phyloP scores from a whole-genome alignment of 1,140 invertebrate species.

The Acromyrmex charruanus region DNA sequence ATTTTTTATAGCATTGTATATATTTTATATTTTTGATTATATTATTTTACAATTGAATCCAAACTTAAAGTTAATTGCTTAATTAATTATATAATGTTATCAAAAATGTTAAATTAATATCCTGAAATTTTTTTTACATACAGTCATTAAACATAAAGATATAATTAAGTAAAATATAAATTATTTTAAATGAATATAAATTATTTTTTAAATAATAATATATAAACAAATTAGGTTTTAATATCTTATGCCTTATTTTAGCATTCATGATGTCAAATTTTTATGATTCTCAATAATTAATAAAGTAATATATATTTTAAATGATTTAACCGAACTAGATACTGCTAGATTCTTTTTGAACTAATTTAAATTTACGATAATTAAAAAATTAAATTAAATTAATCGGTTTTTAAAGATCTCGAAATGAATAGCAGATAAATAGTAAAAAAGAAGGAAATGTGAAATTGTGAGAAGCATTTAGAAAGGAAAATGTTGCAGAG shows the following conservation, averaged over 20 bases:
- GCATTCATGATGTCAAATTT: neutral
- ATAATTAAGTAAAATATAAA: neutral
- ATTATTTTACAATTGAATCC: neutral
- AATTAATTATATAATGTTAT: neutral
- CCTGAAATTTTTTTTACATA: neutral
- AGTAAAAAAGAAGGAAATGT: conserved; percentile 4
- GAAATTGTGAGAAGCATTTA: conserved; percentile 26
- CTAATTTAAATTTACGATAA: conserved; percentile 77
- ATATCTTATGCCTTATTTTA: neutral
- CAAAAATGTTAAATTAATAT: neutral
- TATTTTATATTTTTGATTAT: neutral
- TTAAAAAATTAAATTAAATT: conserved; percentile 78
- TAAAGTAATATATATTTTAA: neutral
- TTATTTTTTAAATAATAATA: neutral
- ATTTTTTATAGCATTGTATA: neutral
- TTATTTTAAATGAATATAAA: neutral
- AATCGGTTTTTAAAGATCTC: conserved; percentile 49
- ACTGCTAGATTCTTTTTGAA: conserved; percentile 46
- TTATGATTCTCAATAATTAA: neutral
- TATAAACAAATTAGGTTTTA: neutral
- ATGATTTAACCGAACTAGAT: neutral
- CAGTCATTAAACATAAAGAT: neutral
- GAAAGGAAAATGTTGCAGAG: conserved; percentile 56
- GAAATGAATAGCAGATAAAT: conserved; percentile 44
- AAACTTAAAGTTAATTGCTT: neutral